Evolutionary conservation across 2,797 vertebrate genomes (phyloP), one percentile per base, ranked within the genome.

Genomic region (Astyanax mexicanus): DNA sequence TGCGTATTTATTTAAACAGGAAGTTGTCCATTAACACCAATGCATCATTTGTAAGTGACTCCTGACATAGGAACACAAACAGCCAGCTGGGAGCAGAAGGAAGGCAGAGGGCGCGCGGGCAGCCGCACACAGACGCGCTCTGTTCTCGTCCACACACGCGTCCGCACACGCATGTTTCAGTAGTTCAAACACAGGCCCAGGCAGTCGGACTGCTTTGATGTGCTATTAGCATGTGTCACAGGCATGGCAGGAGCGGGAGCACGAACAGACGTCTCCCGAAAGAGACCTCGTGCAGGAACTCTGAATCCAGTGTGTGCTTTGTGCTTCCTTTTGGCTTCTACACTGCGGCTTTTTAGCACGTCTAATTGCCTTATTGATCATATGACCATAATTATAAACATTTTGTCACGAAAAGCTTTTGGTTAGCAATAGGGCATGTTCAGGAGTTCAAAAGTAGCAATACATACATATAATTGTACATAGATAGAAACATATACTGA

Each of bases 31-130:
- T 88, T 85, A 79, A 84, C 84, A 80, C 86, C 87, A 89, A 91
- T 91, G 88, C 83, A 91, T 92, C 90, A 89, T 89, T 86, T 91
- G 87, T 89, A 92, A 92, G 87, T 87, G 88, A 90, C 85, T 89
- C 85, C 86, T 90, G 92, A 93, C 92, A 93, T 93, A 90, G 88
- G 88, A 92, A 93, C 85, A 93, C 88, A 92, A 93, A 91, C 88
- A 73, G 51, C 35, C 79, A 66, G 81, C 79, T 74, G 84, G 83
- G 78, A 84, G 86, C 60, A 80, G 58, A 74, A 86, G 86, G 69
- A 68, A 68, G 76, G 72, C 84, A 72, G 68, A 72, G 81, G 38
- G 45, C 15, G 54, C 29, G 12, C 4, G 23, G 67, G 47, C 70
- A 75, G 72, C 81, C 40, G 54, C 69, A 81, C 83, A 81, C 77